phyloP scores from a whole-genome alignment of 1,140 invertebrate species.

The Holotrichia oblita region DNA sequence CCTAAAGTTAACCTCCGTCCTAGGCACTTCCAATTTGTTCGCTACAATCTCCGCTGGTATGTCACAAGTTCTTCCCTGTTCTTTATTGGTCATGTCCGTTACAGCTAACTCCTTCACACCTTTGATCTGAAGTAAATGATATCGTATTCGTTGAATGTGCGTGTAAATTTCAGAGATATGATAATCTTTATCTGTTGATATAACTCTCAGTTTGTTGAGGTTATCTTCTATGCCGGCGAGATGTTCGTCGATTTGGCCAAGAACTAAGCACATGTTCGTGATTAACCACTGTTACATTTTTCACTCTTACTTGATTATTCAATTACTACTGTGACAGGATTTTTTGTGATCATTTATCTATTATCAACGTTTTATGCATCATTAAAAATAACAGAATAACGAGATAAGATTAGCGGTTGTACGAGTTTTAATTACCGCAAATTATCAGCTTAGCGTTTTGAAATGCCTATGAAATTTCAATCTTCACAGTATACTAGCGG shows the following conservation, averaged over 20 bases:
- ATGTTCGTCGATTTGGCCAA: background rate
- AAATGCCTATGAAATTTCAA: background rate
- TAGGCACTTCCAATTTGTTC: background rate
- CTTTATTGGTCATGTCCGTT: background rate
- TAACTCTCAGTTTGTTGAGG: background rate
- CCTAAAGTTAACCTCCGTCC: background rate
- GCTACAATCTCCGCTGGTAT: background rate
- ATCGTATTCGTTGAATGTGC: conserved; percentile 11
- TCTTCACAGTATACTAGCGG: background rate
- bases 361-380: background rate
- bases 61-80: conserved; percentile 3
- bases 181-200: conserved; percentile 28
- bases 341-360: background rate
- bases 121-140: conserved; percentile 18
- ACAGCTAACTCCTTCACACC: background rate
- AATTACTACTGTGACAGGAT: background rate
- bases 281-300: background rate
- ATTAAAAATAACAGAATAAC: background rate
- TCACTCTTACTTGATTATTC: background rate
- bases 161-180: background rate
- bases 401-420: conserved; percentile 24
- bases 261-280: background rate
- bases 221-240: background rate
- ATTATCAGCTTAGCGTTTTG: conserved; percentile 20
- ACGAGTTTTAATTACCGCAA: conserved; percentile 29